phyloP scores from a whole-genome alignment of 2,797 vertebrate species.

The Mus caroli region DNA sequence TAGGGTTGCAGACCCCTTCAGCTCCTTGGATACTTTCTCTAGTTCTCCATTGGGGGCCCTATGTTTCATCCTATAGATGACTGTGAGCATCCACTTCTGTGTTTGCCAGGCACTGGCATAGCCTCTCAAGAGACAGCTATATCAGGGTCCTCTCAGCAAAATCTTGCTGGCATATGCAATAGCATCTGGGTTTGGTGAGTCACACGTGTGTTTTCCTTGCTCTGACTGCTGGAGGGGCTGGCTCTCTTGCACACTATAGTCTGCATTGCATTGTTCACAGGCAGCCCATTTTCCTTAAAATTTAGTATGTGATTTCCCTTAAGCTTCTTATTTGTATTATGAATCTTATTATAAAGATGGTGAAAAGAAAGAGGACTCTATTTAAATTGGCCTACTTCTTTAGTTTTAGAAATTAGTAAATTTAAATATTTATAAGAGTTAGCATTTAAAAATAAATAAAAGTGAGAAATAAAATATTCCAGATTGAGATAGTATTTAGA shows the following conservation, averaged over 20 bases:
- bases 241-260: not conserved
- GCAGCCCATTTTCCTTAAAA: not conserved
- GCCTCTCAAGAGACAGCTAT: too few relatives aligned
- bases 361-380: not conserved
- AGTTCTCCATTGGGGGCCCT: too few relatives aligned
- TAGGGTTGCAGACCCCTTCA: too few relatives aligned
- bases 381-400: not conserved
- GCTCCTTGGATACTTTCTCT: too few relatives aligned
- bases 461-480: not conserved
- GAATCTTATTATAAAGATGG: not conserved
- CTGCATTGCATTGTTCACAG: not conserved
- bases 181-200: not conserved
- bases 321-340: not conserved
- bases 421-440: not conserved
- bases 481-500: not conserved
- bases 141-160: too few relatives aligned
- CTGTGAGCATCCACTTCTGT: too few relatives aligned
- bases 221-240: not conserved
- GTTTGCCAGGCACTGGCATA: too few relatives aligned
- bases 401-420: not conserved
- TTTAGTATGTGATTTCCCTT: not conserved
- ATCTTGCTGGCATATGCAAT: too few relatives aligned
- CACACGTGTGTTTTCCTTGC: rapidly evolving
- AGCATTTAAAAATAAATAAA: not conserved
- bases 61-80: too few relatives aligned